Evolutionary conservation across 2,888 invertebrate species (phyloP), one percentile per base, ranked within the genome.

Genomic region (Drosophila mimica): DNA sequence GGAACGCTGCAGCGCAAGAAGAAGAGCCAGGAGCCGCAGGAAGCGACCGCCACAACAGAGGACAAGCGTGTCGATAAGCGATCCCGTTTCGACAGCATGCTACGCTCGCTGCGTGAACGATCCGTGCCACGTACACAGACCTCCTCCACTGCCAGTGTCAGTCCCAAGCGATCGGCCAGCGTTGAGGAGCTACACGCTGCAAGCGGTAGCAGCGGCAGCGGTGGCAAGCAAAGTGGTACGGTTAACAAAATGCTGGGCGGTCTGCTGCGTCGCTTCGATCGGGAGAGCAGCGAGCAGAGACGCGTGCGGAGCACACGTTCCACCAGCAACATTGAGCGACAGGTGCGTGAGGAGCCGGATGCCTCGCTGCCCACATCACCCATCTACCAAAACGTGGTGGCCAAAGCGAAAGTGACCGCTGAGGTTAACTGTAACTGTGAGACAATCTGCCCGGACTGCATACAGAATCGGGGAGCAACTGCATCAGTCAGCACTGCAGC

Each of bases 181-280:
- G 94, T 96, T 28, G 96, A 96, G 78, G 95, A 96, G 83, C 94
- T 96, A 65, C 94, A 95, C 40, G 93, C 51, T 0, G 63, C 53
- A 30, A 59, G 53, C 31, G 62, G 33, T 8, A 48, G 30, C 46
- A 56, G 11, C 17, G 20, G 43, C 20, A n/a, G 20, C 30, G 40
- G 93, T 34, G 93, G 95, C 53, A 95, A 95, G 86, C 95, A 95
- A 5, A 53, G 63, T 13, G 76, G 90, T 15, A 96, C 96, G 4
- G 96, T 97, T 0, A 96, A 95, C 90, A 95, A 95, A 85, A 96
- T 97, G 52, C 93, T 97, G 67, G 96, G 97, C 0, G 96, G 97
- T 0, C 93, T 97, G 4, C 96, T 97, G 82, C 96, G 96, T 81
- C 96, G 96, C 92, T 95, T 95, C 91, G 95, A 96, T 92, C 94